A percentile compares a stretch with the other conserved stretches of the same genome.
phyloP scores from a whole-genome alignment of 2,113 vertebrate genomes.

The Xiphophorus hellerii region DNA sequence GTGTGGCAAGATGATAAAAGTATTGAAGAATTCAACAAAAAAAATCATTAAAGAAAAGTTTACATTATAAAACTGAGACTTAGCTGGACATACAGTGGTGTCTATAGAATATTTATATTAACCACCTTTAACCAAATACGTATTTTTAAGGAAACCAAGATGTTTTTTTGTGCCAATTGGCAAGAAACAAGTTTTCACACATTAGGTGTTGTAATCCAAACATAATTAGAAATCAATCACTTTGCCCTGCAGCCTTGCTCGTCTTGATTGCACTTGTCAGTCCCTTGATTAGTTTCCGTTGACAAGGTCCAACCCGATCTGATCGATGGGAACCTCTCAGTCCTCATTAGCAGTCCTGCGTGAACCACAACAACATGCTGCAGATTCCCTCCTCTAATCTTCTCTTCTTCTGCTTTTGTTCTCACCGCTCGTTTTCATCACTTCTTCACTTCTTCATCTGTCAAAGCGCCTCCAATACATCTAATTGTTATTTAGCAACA shows the following conservation, averaged over 20 bases:
- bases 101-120: background rate
- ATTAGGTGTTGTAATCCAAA: slow-evolving; percentile 26
- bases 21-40: background rate
- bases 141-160: background rate
- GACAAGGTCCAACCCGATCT: slow-evolving; percentile 42
- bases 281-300: slow-evolving; percentile 42
- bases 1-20: background rate
- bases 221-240: slow-evolving; percentile 46
- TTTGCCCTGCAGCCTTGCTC: background rate
- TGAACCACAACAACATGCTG: slow-evolving; percentile 15
- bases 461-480: slow-evolving; percentile 2
- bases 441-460: background rate
- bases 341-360: slow-evolving; percentile 43
- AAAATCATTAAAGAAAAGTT: background rate
- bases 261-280: slow-evolving; percentile 28
- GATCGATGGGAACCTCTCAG: slow-evolving; percentile 40
- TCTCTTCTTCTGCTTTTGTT: slow-evolving; percentile 1
- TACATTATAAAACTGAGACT: background rate
- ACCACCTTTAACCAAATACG: background rate
- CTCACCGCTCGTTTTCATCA: slow-evolving; percentile 33
- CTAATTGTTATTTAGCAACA: slow-evolving; percentile 16
- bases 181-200: slow-evolving; percentile 23
- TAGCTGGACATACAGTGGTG: background rate
- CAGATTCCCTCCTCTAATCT: slow-evolving; percentile 15
- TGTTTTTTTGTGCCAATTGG: background rate